Percentiles rank a stretch among this genome's conserved stretches.
phyloP scores from a whole-genome alignment of 2,888 invertebrate genomes.

The Uloborus plumipes region DNA sequence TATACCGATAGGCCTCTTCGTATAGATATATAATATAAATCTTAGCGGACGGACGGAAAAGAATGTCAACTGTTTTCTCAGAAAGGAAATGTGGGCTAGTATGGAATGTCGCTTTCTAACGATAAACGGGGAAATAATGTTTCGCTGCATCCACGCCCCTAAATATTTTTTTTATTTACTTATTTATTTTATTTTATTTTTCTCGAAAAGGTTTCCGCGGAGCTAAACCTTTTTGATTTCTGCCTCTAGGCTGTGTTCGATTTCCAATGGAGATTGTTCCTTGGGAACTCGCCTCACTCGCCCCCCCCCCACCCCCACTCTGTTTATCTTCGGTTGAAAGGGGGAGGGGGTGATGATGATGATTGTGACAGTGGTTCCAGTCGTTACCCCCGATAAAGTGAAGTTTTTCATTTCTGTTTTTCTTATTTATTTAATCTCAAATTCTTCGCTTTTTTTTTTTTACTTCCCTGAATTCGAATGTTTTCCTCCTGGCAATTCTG shows the following conservation, averaged over 20 bases:
- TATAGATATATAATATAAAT: slow-evolving; percentile 33
- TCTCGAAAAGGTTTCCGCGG: slow-evolving; percentile 3
- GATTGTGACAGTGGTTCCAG: slow-evolving; percentile 59
- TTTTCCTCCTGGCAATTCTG: neutral
- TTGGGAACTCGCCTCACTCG: slow-evolving; percentile 14
- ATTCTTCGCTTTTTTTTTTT: slow-evolving; percentile 36
- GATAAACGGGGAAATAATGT: slow-evolving; percentile 47
- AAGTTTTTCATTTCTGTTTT: slow-evolving; percentile 11
- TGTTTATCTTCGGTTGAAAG: slow-evolving; percentile 14
- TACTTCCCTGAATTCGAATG: slow-evolving; percentile 38
- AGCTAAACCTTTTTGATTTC: slow-evolving; percentile 49
- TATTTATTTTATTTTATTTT: no score
- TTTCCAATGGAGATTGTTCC: slow-evolving; percentile 52
- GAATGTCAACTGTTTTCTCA: slow-evolving; percentile 47
- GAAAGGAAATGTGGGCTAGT: slow-evolving; percentile 16
- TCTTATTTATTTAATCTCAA: slow-evolving; percentile 15
- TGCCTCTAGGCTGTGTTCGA: slow-evolving; percentile 48
- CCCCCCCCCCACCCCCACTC: slow-evolving; percentile 2
- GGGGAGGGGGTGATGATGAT: slow-evolving; percentile 39
- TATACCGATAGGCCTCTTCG: no score
- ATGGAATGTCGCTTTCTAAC: slow-evolving; percentile 61
- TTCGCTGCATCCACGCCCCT: neutral
- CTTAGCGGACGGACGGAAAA: slow-evolving; percentile 4
- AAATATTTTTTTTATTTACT: no score
- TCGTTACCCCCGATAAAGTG: slow-evolving; percentile 52